Evolutionary conservation across 2,113 vertebrate species (phyloP).

Genomic region (Willisornis vidua): DNA sequence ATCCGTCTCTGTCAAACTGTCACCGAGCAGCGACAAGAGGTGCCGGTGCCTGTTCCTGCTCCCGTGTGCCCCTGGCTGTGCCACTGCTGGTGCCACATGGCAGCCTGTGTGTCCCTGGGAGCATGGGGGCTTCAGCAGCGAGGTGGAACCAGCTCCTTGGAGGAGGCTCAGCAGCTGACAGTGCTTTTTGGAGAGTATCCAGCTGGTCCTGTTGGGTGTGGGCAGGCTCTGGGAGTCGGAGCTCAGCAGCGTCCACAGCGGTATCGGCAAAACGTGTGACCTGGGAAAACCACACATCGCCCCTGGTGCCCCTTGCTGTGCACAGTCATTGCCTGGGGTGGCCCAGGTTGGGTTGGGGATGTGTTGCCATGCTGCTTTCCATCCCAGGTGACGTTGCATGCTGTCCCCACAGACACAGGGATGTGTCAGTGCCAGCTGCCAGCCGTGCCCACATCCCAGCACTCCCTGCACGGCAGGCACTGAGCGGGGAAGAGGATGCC

Average conservation of each 20-base stretch:
- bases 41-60: background rate
- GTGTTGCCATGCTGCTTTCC: background rate
- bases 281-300: background rate
- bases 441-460: fast-evolving
- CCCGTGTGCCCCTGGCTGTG: background rate
- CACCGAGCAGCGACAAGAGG: background rate
- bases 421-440: background rate
- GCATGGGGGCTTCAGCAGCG: background rate
- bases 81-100: background rate
- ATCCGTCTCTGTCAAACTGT: constrained; percentile 4
- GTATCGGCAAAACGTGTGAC: background rate
- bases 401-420: background rate
- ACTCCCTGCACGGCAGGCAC: background rate
- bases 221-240: background rate
- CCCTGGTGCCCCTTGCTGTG: background rate
- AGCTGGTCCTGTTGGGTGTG: fast-evolving
- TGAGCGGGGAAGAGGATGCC: fast-evolving
- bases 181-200: background rate
- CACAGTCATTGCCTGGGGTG: background rate
- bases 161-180: background rate
- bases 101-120: background rate
- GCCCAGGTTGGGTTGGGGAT: fast-evolving
- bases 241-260: fast-evolving
- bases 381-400: fast-evolving
- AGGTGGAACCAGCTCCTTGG: fast-evolving